Conservation (phyloP, 2,888 invertebrate species). For the Hesperia comma region DNA sequence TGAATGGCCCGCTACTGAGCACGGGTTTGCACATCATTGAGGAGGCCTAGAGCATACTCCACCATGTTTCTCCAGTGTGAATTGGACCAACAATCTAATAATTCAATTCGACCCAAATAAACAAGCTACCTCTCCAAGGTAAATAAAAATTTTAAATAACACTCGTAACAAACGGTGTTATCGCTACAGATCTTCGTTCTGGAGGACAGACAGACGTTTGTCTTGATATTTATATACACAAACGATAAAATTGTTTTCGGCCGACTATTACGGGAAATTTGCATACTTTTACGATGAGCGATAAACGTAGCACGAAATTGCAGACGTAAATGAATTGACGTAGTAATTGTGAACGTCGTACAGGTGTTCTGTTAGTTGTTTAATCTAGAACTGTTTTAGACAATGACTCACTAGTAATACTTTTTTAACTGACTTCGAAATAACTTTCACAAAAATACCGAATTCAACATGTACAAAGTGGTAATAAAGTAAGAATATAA, state of each 20-base stretch:
- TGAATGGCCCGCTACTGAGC: too few species aligned
- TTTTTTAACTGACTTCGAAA: too few species aligned
- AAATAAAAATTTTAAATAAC: not conserved
- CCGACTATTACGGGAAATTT: slow-evolving; percentile 28
- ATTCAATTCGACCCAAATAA: too few species aligned
- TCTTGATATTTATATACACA: slow-evolving; percentile 10
- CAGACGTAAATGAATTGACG: slow-evolving; percentile 33
- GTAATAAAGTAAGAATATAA: too few species aligned
- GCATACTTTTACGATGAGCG: slow-evolving; percentile 31
- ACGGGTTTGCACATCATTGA: too few species aligned
- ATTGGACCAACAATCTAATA: too few species aligned
- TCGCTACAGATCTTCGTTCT: not conserved
- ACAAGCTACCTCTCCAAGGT: too few species aligned
- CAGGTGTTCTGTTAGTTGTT: slow-evolving; percentile 19
- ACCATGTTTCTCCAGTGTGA: too few species aligned
- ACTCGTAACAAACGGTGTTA: not conserved
- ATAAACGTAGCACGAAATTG: slow-evolving; percentile 25
- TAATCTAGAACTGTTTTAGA: slow-evolving; percentile 2
- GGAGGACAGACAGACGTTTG: not conserved
- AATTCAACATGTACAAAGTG: too few species aligned
- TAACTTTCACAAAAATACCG: too few species aligned
- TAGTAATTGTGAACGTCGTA: slow-evolving; percentile 7
- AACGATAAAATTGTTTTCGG: slow-evolving; percentile 30
- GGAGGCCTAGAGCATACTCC: too few species aligned
- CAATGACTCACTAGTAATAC: slow-evolving; percentile 1